Evolutionary conservation across 2,113 vertebrate genomes (phyloP), one percentile per base, ranked within the genome.

Genomic region (Capra hircus): DNA sequence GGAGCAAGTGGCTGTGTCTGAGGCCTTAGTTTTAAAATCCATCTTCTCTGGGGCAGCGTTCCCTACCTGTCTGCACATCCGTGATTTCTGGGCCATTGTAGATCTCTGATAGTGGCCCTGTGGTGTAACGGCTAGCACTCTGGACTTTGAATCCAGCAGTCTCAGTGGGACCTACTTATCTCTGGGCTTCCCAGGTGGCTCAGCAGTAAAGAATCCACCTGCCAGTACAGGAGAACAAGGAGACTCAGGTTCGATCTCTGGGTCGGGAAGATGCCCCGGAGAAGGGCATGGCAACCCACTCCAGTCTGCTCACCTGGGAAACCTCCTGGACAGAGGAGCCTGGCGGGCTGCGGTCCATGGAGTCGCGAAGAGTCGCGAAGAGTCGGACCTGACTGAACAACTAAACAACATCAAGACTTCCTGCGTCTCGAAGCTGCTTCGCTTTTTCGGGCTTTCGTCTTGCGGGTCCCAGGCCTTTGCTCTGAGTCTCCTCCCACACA

Each of bases 391-490:
- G 12, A 43, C 71, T 27, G 71, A 77, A 40, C 40, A 0, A 27
- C 23, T 43, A 4, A 7, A 7, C 12, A 33, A 7, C 62, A 33
- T 1, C 60, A 27, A 93, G 80, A n/a, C 67, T 48, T 67, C 25
- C 55, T 82, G 57, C 25, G 59, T 78, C 36, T 57, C 45, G 6
- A 81, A 43, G 3, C 9, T 43, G 33, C 60, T 36, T 52, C 16
- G 27, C 27, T 74, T 36, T 43, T 3, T 25, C 21, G 14, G 23
- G 40, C 36, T 74, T 59, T 83, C 60, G 43, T 93, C 60, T 23
- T 0, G 0, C 15, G 50, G n/a, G 43, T 45, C 23, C 25, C 7
- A 0, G 3, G 33, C 21, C 53, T 81, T n/a, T 13, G 28, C 60
- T 33, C 43, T 67, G 40, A 17, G 1, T 52, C 59, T 81, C 11